Conservation (phyloP, 1,140 invertebrate species). For the Bombus turneri region DNA sequence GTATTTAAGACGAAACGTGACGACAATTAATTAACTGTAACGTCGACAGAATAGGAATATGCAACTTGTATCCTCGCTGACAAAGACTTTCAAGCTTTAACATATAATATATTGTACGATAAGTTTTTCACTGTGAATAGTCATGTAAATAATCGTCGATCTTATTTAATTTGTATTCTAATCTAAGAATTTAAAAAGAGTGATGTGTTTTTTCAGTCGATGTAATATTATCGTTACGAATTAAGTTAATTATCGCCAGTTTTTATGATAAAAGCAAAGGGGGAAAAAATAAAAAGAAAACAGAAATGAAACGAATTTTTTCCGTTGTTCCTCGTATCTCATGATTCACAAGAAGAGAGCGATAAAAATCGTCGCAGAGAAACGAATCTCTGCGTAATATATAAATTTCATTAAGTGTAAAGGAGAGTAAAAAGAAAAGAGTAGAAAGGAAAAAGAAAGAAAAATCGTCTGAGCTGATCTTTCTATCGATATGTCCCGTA, state of each 20-base stretch:
- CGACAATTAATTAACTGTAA: neutral
- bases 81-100: slow-evolving; percentile 73
- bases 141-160: slow-evolving; percentile 64
- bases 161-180: slow-evolving; percentile 65
- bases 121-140: slow-evolving; percentile 62
- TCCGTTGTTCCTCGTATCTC: neutral
- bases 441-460: slow-evolving; percentile 16
- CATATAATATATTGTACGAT: neutral
- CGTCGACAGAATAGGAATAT: neutral
- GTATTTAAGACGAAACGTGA: neutral
- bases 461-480: slow-evolving; percentile 23
- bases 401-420: slow-evolving; percentile 27
- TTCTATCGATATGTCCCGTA: slow-evolving; percentile 46
- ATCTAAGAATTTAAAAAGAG: slow-evolving; percentile 26
- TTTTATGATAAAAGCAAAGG: slow-evolving; percentile 74
- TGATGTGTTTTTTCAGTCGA: slow-evolving; percentile 48
- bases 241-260: slow-evolving; percentile 71
- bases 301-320: neutral
- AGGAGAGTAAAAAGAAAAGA: neutral
- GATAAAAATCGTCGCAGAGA: slow-evolving; percentile 47
- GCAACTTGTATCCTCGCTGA: slow-evolving; percentile 56
- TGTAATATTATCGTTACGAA: slow-evolving; percentile 55
- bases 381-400: slow-evolving; percentile 29
- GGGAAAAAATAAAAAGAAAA: rapidly evolving
- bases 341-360: neutral